A percentile compares a stretch with the other conserved stretches of the same genome.
These are phyloP conservation scores for Halcyon malimbica DNA, from an alignment of 2,113 vertebrate species.

Conservation along the genomic window DNA sequence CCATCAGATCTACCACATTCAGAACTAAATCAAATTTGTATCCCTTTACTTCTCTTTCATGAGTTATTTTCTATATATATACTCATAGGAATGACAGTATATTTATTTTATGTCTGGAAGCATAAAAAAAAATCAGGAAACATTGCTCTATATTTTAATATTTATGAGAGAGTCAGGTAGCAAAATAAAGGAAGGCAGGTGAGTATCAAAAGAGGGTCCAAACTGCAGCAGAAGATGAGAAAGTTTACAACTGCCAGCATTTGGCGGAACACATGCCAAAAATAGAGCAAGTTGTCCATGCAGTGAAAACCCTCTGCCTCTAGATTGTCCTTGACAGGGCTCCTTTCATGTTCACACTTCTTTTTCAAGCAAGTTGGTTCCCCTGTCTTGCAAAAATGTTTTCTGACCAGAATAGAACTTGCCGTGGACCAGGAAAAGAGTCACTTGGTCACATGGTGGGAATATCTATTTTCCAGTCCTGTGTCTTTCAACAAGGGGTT, in stretches of 20 bases:
- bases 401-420: not conserved
- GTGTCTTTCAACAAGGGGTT: not conserved
- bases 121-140: not conserved
- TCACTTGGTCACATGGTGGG: accelerated
- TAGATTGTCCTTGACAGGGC: not conserved
- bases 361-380: not conserved
- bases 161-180: not conserved
- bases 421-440: accelerated
- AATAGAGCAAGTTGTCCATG: not conserved
- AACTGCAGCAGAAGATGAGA: not conserved
- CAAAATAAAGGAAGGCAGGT: not conserved
- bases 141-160: not conserved
- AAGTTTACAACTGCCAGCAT: not conserved
- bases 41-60: not conserved
- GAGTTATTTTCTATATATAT: not conserved
- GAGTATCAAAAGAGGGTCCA: not conserved
- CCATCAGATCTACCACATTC: not conserved
- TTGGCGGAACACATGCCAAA: not conserved
- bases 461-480: not conserved
- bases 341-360: not conserved
- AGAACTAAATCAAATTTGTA: not conserved
- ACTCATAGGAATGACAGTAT: not conserved
- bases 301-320: not conserved
- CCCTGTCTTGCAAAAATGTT: not conserved
- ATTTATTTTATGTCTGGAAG: not conserved